Base-by-base conservation (phyloP, 1,140 invertebrate genomes). In the Ericerus pela region DNA sequence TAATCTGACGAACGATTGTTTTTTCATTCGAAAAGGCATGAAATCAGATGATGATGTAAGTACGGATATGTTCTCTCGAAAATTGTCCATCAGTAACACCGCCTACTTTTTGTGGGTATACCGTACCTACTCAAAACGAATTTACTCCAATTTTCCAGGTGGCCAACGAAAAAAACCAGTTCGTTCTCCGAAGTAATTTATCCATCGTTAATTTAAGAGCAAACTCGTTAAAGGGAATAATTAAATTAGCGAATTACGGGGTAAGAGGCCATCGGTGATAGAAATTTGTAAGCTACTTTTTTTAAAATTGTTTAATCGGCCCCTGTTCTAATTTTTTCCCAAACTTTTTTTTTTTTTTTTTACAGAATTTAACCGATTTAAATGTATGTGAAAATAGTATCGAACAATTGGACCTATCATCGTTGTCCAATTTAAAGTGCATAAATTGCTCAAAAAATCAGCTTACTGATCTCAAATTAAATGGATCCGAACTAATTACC, bases 311-410 rank as follows among this genome's bases (percentile, higher is more conserved):
- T n/a, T n/a, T n/a, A n/a, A n/a, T n/a, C n/a, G n/a, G n/a, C n/a
- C n/a, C n/a, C n/a, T n/a, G n/a, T 26, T 27, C 26, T n/a, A 5
- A 26, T 53, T 54, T 54, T 54, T 12, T 16, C 14, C 29, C 37
- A 41, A 54, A 16, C 31, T 5, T 57, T 30, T 12, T 22, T 52
- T 53, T 43, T 54, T 64, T 53, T 63, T 62, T 64, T 53, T 67
- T 72, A 20, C 66, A 82, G 80, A 79, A 79, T 67, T 66, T 83
- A 55, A 80, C 79, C 33, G 78, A 84, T 62, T 68, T 86, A 62
- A 82, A 86, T 64, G 79, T 85, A n/a, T 83, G 81, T 66, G 82
- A 85, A 68, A 86, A 86, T 66, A 77, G 72, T 64, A 84, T 85
- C 59, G 81, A 83, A 67, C 78, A 76, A 62, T 71, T 86, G 62